Evolutionary conservation across 2,113 vertebrate genomes (phyloP), one percentile per base, ranked within the genome.

Genomic region (Dicrurus megarhynchus): DNA sequence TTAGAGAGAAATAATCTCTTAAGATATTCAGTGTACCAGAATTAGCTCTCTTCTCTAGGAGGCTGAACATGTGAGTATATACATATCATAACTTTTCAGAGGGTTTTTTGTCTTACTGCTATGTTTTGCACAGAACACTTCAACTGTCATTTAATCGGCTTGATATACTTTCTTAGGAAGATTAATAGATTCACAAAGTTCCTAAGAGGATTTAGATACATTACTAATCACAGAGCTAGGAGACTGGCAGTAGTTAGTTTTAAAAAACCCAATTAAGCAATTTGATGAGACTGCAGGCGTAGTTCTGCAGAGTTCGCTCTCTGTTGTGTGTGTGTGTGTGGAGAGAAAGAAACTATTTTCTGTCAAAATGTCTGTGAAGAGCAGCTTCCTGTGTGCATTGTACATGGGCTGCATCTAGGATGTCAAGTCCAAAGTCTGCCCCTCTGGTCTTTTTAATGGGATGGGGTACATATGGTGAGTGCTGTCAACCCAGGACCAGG

Each of bases 131-230:
- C 10, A 15, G 84, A 91, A 81, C 42, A 59, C 5, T 90, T 89
- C 10, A 90, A 14, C 68, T 63, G 42, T 35, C 59, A 52, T 95
- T 89, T 93, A 90, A 93, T 90, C 1, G 0, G 68, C 84, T 90
- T 81, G 60, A 64, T 74, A 55, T 13, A 80, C 16, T 88, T 83
- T 63, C 52, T 89, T 87, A 63, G 60, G 69, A 89, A 94, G 90
- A 90, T 76, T 84, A 92, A 89, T 75, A 89, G 89, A 75, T 91
- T 92, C 69, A 86, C 69, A n/a, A 68, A 84, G 68, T 68, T 92
- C 73, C 77, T 92, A 75, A 92, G 89, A 89, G 47, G 64, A 92
- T 96, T 94, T 94, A 77, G 64, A 77, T 42, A 76, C 6, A 27
- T 59, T 94, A 52, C 60, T 56, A 89, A 89, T 87, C 84, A 75